Percentiles rank a stretch among this genome's conserved stretches.
Evolutionary conservation across 2,113 vertebrate species (phyloP).

Genomic region (Coracopsis vasa): DNA sequence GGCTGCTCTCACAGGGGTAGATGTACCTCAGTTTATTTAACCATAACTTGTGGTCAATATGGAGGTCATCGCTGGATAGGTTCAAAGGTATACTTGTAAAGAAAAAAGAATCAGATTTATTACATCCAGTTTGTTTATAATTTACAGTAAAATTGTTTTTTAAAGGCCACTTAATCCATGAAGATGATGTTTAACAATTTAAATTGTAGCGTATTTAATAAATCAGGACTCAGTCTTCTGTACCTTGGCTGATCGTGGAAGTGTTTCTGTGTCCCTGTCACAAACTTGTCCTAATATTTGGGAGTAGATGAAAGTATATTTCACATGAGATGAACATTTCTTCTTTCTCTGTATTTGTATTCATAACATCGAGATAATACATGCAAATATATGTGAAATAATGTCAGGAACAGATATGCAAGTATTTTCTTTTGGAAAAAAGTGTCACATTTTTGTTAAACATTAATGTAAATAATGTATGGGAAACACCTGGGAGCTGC

Average conservation of each 20-base stretch:
- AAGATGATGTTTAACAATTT: neutral
- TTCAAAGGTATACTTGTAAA: neutral
- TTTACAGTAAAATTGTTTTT: neutral
- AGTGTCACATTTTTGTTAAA: neutral
- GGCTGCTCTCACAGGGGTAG: neutral
- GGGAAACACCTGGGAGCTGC: neutral
- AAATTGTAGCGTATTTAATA: neutral
- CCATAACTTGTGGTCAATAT: neutral
- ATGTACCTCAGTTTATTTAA: neutral
- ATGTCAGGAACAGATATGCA: neutral
- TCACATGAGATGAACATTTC: neutral
- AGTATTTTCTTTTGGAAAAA: neutral
- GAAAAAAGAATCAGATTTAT: neutral
- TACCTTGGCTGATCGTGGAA: neutral
- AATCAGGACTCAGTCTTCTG: neutral
- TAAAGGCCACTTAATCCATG: neutral
- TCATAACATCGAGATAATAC: neutral
- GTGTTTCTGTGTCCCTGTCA: neutral
- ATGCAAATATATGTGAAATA: neutral
- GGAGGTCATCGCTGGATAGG: neutral
- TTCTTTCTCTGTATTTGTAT: neutral
- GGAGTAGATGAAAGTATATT: neutral
- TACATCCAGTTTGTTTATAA: neutral
- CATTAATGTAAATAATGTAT: slow-evolving; percentile 1
- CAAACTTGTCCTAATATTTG: neutral